Evolutionary conservation across 2,888 invertebrate species (phyloP).

Genomic region (Perizoma affinitatum): DNA sequence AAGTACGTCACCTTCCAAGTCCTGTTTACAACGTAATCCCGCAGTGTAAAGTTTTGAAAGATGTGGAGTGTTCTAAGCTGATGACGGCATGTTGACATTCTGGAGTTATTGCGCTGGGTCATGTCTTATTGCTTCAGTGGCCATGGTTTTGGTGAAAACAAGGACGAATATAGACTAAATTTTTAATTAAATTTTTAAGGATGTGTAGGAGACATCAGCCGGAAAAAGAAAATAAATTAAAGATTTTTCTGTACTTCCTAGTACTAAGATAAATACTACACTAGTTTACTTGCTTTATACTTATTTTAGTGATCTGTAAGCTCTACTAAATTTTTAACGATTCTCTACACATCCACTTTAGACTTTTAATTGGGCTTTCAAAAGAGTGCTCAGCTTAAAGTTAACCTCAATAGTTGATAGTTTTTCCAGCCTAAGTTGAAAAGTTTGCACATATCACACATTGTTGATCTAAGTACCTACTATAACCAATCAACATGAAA

Average conservation of each 20-base stretch:
- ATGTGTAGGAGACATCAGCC: neutral
- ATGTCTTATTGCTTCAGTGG: constrained; percentile 38
- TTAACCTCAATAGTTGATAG: constrained; percentile 15
- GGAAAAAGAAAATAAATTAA: neutral
- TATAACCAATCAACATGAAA: constrained; percentile 27
- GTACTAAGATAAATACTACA: no score
- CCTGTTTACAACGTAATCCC: constrained; percentile 37
- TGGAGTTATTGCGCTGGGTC: constrained; percentile 33
- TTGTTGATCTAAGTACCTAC: constrained; percentile 25
- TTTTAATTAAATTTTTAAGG: no score
- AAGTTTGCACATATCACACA: constrained; percentile 31
- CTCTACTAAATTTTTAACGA: no score
- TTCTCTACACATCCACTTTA: no score
- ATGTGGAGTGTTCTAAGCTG: constrained; percentile 34
- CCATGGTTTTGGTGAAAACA: constrained; percentile 15
- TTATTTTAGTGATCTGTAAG: no score
- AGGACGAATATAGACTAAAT: no score
- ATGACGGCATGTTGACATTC: constrained; percentile 31
- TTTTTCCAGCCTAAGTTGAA: constrained; percentile 21
- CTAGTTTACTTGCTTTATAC: no score
- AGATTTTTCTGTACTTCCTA: neutral
- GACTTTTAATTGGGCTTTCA: constrained; percentile 20
- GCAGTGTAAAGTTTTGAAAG: constrained; percentile 41
- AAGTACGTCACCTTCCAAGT: constrained; percentile 26
- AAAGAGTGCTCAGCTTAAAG: constrained; percentile 8